phyloP scores from a whole-genome alignment of 30 jellyfish, hydroid and myxozoan species.

The Sanderia malayensis region DNA sequence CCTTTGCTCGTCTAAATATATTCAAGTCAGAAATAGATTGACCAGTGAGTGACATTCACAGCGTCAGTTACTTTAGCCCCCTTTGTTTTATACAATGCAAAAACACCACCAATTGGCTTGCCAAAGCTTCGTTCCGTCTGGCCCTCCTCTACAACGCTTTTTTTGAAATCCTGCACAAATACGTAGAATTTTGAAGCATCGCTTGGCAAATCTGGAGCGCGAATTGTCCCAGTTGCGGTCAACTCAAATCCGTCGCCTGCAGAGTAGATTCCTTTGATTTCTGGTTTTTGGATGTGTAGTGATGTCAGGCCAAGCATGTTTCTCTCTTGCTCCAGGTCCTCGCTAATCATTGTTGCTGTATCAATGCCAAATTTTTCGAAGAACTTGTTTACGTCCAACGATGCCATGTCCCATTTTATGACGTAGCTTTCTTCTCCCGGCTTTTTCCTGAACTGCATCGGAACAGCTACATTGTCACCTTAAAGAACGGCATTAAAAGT shows the following conservation, averaged over 20 bases:
- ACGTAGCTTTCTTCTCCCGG: constrained; percentile 8
- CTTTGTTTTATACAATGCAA: constrained; percentile 13
- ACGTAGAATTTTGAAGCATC: constrained; percentile 37
- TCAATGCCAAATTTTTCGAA: constrained; percentile 18
- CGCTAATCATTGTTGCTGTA: background rate
- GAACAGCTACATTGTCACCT: constrained; percentile 12
- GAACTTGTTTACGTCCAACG: constrained; percentile 9
- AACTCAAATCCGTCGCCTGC: constrained; percentile 45
- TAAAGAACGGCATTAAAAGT: too few species aligned
- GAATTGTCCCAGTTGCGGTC: constrained; percentile 37
- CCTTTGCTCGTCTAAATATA: constrained; percentile 9
- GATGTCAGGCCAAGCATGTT: constrained; percentile 20
- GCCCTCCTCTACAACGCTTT: constrained; percentile 2
- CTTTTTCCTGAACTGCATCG: constrained; percentile 16
- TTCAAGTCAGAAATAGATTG: constrained; percentile 23
- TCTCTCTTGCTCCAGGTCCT: constrained; percentile 6
- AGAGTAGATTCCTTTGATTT: constrained; percentile 30
- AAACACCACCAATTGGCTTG: constrained; percentile 34
- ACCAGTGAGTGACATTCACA: constrained; percentile 32
- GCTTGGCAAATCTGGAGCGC: constrained; percentile 34
- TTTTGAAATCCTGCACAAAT: constrained; percentile 19
- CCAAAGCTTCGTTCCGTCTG: background rate
- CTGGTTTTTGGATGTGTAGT: constrained; percentile 6
- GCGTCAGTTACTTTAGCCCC: constrained; percentile 14
- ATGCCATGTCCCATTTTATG: background rate